A percentile compares a stretch with the other conserved stretches of the same genome.
Evolutionary conservation across 2,888 invertebrate genomes (phyloP).

Genomic region (Monoplex corrugatus): DNA sequence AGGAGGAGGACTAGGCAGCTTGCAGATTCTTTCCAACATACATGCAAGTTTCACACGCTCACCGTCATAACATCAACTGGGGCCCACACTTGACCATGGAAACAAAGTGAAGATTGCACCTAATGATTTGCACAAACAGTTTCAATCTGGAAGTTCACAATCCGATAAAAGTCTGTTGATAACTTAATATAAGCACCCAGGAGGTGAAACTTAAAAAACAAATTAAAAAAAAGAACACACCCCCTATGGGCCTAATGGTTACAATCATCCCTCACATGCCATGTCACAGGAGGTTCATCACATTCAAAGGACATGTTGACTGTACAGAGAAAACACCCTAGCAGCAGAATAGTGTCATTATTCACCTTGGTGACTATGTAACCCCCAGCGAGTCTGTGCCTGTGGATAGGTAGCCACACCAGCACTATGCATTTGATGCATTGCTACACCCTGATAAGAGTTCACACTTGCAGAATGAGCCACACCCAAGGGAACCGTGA

Average conservation of each 20-base stretch:
- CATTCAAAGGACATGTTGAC: neutral
- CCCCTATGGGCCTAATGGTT: no score
- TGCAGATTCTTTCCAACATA: neutral
- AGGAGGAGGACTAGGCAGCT: slow-evolving; percentile 31
- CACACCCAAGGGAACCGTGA: slow-evolving; percentile 37
- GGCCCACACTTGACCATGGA: slow-evolving; percentile 14
- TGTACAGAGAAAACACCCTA: slow-evolving; percentile 6
- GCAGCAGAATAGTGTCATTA: slow-evolving; percentile 16
- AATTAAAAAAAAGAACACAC: neutral
- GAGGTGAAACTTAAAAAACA: neutral
- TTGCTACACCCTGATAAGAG: slow-evolving; percentile 39
- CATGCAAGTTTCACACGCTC: neutral
- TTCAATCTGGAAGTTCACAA: slow-evolving; percentile 30
- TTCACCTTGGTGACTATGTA: slow-evolving; percentile 48
- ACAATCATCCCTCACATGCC: no score
- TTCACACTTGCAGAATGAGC: slow-evolving; percentile 44
- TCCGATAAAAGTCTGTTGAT: neutral
- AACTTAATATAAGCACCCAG: slow-evolving; percentile 4
- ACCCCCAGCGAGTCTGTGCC: slow-evolving; percentile 48
- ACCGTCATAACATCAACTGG: no score
- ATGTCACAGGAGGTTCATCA: slow-evolving; percentile 27
- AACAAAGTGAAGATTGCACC: slow-evolving; percentile 31
- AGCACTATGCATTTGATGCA: slow-evolving; percentile 36
- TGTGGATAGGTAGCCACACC: slow-evolving; percentile 24
- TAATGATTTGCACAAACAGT: slow-evolving; percentile 1